Percentiles rank a stretch among this genome's conserved stretches.
These are phyloP conservation scores for Oryzias melastigma DNA, from an alignment of 2,113 vertebrate species.

Conservation along the genomic window DNA sequence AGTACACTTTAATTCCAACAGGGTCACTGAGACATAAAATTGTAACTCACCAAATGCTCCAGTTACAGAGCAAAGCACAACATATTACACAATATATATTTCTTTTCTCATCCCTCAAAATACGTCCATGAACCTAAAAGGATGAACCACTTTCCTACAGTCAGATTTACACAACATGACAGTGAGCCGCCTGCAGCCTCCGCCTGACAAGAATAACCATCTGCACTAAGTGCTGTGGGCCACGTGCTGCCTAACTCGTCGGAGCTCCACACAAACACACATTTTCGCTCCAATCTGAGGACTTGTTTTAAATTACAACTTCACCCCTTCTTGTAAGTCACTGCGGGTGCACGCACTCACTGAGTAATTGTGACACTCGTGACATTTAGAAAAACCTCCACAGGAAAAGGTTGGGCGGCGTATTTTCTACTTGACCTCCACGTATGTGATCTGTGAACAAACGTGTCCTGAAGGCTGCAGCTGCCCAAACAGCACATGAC, in stretches of 20 bases:
- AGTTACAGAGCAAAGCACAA: constrained; percentile 26
- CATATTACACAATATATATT: constrained; percentile 21
- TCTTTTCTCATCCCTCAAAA: constrained; percentile 29
- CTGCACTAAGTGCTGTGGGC: constrained; percentile 36
- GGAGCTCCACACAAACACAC: constrained; percentile 20
- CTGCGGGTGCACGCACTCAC: background rate
- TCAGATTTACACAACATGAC: constrained; percentile 46
- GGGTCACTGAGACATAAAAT: constrained; percentile 50
- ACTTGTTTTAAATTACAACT: constrained; percentile 6
- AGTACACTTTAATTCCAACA: constrained; percentile 37
- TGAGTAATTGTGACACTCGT: constrained; percentile 28
- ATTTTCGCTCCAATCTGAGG: constrained; percentile 38
- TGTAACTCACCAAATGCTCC: constrained; percentile 49
- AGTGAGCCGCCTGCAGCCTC: constrained; percentile 43
- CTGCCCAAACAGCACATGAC: constrained; percentile 4
- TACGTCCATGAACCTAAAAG: constrained; percentile 34
- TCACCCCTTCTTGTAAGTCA: background rate
- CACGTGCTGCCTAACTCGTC: constrained; percentile 37
- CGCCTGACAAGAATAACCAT: constrained; percentile 51
- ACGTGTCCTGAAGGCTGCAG: constrained; percentile 11
- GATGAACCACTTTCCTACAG: constrained; percentile 16
- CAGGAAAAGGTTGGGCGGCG: constrained; percentile 35
- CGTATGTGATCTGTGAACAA: constrained; percentile 32
- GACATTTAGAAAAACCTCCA: constrained; percentile 41
- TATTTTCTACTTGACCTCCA: constrained; percentile 11